Percentiles rank a stretch among this genome's conserved stretches.
These are phyloP conservation scores for Holothuria glaberrima DNA, from an alignment of 35 echinoderm and acorn worm genomes.

Conservation along the genomic window DNA sequence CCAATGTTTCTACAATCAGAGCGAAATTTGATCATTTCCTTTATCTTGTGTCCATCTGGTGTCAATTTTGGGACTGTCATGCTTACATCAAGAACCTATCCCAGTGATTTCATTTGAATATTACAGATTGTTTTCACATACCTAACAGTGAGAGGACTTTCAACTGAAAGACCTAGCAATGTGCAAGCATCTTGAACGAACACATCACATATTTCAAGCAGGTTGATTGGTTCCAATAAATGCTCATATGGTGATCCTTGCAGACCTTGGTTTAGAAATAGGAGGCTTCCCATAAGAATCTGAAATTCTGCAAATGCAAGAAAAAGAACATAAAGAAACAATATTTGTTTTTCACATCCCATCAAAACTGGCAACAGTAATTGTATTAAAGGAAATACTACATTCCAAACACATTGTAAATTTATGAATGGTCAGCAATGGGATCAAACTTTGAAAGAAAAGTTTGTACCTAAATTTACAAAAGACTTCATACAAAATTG, in stretches of 20 bases:
- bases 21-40: too few species aligned
- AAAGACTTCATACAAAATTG: too few species aligned
- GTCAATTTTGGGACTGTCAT: too few species aligned
- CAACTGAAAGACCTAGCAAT: slow-evolving; percentile 87
- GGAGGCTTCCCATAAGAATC: slow-evolving; percentile 93
- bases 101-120: too few species aligned
- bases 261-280: slow-evolving; percentile 89
- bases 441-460: neutral
- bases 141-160: slow-evolving; percentile 97
- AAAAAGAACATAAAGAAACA: neutral
- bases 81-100: too few species aligned
- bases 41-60: too few species aligned
- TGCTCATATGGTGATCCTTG: slow-evolving; percentile 83
- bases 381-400: too few species aligned
- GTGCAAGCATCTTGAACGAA: slow-evolving; percentile 95
- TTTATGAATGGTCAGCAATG: neutral
- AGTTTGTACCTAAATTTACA: too few species aligned
- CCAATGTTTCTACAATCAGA: too few species aligned
- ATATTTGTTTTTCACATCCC: neutral
- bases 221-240: slow-evolving; percentile 84
- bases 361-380: too few species aligned
- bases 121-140: slow-evolving; percentile 31
- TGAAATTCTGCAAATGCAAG: slow-evolving; percentile 79
- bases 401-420: neutral
- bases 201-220: slow-evolving; percentile 93